These are phyloP conservation scores for Erebia epiphron DNA, from an alignment of 2,888 invertebrate species.

Conservation along the genomic window DNA sequence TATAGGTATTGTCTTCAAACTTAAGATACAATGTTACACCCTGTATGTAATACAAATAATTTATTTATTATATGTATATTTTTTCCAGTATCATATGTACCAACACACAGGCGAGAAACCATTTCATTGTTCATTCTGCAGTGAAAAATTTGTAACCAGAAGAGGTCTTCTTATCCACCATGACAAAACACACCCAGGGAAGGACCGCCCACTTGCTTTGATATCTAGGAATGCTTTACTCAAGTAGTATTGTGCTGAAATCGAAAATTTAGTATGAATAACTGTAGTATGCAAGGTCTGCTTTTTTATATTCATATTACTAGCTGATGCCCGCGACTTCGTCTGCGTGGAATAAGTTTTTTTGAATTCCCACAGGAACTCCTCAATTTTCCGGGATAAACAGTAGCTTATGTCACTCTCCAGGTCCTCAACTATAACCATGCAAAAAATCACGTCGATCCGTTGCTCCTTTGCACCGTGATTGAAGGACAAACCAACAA, in stretches of 20 bases:
- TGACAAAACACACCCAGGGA: slow-evolving; percentile 59
- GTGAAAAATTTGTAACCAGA: slow-evolving; percentile 65
- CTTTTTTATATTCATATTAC: no score
- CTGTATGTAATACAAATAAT: not conserved
- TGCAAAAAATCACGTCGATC: no score
- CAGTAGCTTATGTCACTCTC: no score
- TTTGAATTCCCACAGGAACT: no score
- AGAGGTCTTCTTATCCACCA: slow-evolving; percentile 67
- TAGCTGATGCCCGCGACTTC: no score
- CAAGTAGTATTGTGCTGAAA: slow-evolving; percentile 46
- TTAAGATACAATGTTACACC: no score
- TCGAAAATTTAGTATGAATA: not conserved
- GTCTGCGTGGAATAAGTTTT: no score
- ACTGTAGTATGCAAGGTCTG: not conserved
- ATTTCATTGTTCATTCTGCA: slow-evolving; percentile 91
- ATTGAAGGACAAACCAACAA: no score
- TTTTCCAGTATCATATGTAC: slow-evolving; percentile 73
- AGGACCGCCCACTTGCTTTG: slow-evolving; percentile 58
- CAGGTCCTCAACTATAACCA: no score
- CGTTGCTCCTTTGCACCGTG: no score
- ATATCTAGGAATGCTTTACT: slow-evolving; percentile 58
- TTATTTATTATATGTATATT: not conserved
- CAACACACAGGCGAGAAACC: slow-evolving; percentile 95
- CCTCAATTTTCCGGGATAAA: no score
- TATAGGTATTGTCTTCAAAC: no score